Conservation (phyloP, 2,888 invertebrate species). For the Ferrisia virgata region DNA sequence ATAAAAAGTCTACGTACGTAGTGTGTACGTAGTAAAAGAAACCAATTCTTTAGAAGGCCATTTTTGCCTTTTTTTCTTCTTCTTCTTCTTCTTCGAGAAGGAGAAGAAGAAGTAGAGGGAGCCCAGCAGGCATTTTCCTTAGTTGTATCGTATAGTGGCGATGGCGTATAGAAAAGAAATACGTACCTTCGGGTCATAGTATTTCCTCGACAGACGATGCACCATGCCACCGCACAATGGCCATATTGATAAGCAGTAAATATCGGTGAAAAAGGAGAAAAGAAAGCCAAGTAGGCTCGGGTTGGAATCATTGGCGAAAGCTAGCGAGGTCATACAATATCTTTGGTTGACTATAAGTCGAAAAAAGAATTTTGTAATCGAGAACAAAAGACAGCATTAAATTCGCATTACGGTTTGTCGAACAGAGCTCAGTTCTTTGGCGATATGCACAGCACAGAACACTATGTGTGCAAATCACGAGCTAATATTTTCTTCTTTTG, state of each 20-base stretch:
- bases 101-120: not conserved
- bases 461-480: slow-evolving; percentile 8
- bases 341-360: not conserved
- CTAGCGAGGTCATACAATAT: not conserved
- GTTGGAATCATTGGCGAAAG: not conserved
- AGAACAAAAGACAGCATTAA: slow-evolving; percentile 15
- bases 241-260: not conserved
- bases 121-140: not conserved
- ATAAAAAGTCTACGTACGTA: not conserved
- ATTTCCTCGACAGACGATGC: not conserved
- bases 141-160: not conserved
- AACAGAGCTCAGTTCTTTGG: not conserved
- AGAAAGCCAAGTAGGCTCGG: not conserved
- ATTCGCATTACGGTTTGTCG: slow-evolving; percentile 1
- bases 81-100: not conserved
- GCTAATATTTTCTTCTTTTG: not conserved
- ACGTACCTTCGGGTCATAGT: not conserved
- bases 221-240: not conserved
- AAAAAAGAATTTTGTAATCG: not conserved
- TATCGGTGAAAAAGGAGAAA: not conserved
- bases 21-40: not conserved
- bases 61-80: too few species aligned
- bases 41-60: not conserved
- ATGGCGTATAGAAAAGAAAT: not conserved
- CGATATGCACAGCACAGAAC: not conserved